Percentiles rank a stretch among this genome's conserved stretches.
These are phyloP conservation scores for Cryptotermes secundus DNA, from an alignment of 1,140 invertebrate genomes.

Conservation along the genomic window DNA sequence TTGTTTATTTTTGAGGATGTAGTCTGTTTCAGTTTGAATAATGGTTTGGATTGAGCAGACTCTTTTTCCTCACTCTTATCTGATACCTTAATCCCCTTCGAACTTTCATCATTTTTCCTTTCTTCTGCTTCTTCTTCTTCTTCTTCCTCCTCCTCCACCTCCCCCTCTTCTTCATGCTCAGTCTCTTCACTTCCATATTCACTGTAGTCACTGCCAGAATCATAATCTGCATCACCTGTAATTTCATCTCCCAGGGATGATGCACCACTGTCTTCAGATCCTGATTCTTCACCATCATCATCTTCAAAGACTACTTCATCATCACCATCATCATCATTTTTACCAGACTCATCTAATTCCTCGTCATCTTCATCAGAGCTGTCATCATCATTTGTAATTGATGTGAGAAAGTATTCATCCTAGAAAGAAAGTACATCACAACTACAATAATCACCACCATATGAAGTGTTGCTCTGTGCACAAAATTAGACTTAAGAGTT, in stretches of 20 bases:
- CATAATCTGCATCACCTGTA: conserved; percentile 41
- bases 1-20: neutral
- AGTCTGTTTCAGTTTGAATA: conserved; percentile 29
- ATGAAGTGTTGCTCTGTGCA: too few species aligned
- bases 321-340: conserved; percentile 26
- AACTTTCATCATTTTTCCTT: conserved; percentile 33
- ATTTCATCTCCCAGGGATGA: conserved; percentile 39
- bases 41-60: conserved; percentile 34
- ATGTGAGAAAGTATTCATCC: neutral
- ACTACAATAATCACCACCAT: too few species aligned
- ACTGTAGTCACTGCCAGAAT: conserved; percentile 36
- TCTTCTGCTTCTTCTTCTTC: too few species aligned
- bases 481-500: too few species aligned
- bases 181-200: conserved; percentile 35
- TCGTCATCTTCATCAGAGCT: conserved; percentile 34
- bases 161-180: conserved; percentile 3
- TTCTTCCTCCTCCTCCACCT: too few species aligned
- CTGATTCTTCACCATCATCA: neutral
- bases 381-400: conserved; percentile 18
- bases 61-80: conserved; percentile 38
- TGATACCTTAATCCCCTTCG: conserved; percentile 39
- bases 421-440: neutral
- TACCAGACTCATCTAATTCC: conserved; percentile 36
- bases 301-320: conserved; percentile 18
- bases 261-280: conserved; percentile 36